Evolutionary conservation across 2,888 invertebrate species (phyloP).

Genomic region (Sesamia inferens): DNA sequence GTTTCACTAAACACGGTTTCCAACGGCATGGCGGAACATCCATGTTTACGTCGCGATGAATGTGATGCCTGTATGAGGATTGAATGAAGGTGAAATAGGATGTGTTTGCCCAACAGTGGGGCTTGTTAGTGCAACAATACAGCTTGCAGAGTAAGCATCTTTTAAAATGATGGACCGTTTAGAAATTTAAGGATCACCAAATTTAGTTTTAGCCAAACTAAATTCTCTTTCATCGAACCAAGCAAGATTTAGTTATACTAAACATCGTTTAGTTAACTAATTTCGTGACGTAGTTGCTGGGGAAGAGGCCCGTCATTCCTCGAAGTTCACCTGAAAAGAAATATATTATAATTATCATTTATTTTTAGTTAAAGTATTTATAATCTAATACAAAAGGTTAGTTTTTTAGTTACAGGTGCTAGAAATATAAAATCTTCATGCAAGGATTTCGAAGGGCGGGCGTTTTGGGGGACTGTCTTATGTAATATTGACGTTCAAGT

Average conservation of each 20-base stretch:
- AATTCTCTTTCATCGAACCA: slow-evolving; percentile 1
- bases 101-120: no score
- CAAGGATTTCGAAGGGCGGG: no score
- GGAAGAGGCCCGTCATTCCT: slow-evolving; percentile 97
- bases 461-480: no score
- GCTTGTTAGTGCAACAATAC: neutral
- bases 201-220: slow-evolving; percentile 5
- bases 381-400: no score
- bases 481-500: no score
- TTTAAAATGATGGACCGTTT: no score
- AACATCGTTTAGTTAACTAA: slow-evolving; percentile 80
- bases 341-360: no score
- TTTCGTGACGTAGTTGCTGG: slow-evolving; percentile 97
- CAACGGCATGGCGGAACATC: neutral
- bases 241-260: slow-evolving; percentile 36
- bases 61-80: neutral
- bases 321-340: slow-evolving; percentile 93
- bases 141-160: no score
- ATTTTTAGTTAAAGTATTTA: no score
- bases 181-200: no score
- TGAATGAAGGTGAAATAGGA: neutral
- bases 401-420: no score
- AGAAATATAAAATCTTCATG: no score
- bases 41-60: neutral
- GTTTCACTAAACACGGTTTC: slow-evolving; percentile 69